Conservation (phyloP, 1,140 invertebrate species). For the Ooceraea biroi region DNA sequence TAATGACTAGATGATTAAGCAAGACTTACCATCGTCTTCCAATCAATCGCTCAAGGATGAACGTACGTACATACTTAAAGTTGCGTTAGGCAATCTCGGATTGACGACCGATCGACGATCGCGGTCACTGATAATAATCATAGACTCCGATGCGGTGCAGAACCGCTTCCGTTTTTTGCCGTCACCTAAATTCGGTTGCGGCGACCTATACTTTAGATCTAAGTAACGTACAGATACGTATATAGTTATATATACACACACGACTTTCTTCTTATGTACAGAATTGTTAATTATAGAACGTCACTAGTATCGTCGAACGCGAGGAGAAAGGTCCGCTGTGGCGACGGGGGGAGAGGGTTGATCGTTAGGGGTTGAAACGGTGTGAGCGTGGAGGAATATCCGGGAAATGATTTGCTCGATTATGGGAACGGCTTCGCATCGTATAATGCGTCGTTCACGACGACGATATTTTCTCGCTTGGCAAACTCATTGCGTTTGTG, state of each 20-base stretch:
- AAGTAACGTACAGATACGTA: slow-evolving; percentile 74
- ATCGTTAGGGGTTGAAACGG: neutral
- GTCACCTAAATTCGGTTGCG: slow-evolving; percentile 71
- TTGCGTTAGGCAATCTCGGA: slow-evolving; percentile 73
- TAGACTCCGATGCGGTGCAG: slow-evolving; percentile 12
- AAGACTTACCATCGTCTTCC: slow-evolving; percentile 74
- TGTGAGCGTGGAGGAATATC: neutral
- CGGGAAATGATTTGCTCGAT: slow-evolving; percentile 9
- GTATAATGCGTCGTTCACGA: neutral
- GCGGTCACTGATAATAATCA: slow-evolving; percentile 31
- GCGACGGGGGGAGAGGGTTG: too few relatives aligned
- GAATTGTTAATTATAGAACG: slow-evolving; percentile 49
- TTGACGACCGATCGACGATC: slow-evolving; percentile 68
- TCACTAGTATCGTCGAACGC: slow-evolving; percentile 25
- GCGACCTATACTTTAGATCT: slow-evolving; percentile 70
- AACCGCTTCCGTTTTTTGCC: neutral
- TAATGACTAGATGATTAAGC: slow-evolving; percentile 84
- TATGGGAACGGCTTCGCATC: neutral
- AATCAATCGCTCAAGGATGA: slow-evolving; percentile 68
- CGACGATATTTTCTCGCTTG: slow-evolving; percentile 10
- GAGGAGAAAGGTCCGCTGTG: slow-evolving; percentile 11
- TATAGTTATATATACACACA: slow-evolving; percentile 78
- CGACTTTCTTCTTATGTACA: slow-evolving; percentile 76
- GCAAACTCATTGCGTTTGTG: neutral
- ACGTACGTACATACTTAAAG: slow-evolving; percentile 73